These are phyloP conservation scores for Fistularia tabacaria DNA, from an alignment of 2,797 vertebrate genomes.

Conservation along the genomic window DNA sequence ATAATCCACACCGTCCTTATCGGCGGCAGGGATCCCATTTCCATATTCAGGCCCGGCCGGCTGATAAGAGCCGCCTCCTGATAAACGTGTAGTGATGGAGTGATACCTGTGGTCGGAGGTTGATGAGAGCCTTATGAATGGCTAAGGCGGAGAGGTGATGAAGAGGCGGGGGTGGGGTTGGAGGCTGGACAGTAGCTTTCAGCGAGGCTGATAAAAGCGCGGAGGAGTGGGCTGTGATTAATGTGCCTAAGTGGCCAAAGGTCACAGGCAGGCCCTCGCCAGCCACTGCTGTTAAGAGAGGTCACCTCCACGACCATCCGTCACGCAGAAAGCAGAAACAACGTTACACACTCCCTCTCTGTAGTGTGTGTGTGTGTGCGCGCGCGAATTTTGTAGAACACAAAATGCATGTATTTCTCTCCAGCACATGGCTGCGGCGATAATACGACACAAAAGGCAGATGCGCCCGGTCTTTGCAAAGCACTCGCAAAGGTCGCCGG, in stretches of 20 bases:
- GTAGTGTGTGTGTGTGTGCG: conserved; percentile 4
- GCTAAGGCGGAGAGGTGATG: conserved; percentile 55
- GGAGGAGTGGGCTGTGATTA: conserved; percentile 85
- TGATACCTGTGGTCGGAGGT: conserved; percentile 87
- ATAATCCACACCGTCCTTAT: conserved; percentile 90
- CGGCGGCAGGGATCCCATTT: conserved; percentile 95
- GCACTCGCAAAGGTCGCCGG: not conserved
- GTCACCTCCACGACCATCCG: conserved; percentile 82
- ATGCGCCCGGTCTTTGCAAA: no score
- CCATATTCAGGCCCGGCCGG: conserved; percentile 90
- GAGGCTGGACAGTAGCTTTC: conserved; percentile 89
- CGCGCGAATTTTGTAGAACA: not conserved
- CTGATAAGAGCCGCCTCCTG: conserved; percentile 88
- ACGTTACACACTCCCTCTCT: conserved; percentile 26
- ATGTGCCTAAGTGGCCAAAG: conserved; percentile 92
- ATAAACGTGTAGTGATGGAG: conserved; percentile 95
- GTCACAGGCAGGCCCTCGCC: conserved; percentile 80
- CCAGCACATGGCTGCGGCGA: no score
- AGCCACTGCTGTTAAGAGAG: conserved; percentile 85
- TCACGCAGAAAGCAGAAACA: conserved; percentile 67
- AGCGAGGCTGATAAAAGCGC: conserved; percentile 80
- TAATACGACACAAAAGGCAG: no score
- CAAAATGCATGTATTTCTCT: conserved; percentile 4
- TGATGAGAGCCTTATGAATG: conserved; percentile 85
- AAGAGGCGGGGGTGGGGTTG: conserved; percentile 42